Evolutionary conservation across 1,140 invertebrate species (phyloP).

Genomic region (Ostrea denselamellosa): DNA sequence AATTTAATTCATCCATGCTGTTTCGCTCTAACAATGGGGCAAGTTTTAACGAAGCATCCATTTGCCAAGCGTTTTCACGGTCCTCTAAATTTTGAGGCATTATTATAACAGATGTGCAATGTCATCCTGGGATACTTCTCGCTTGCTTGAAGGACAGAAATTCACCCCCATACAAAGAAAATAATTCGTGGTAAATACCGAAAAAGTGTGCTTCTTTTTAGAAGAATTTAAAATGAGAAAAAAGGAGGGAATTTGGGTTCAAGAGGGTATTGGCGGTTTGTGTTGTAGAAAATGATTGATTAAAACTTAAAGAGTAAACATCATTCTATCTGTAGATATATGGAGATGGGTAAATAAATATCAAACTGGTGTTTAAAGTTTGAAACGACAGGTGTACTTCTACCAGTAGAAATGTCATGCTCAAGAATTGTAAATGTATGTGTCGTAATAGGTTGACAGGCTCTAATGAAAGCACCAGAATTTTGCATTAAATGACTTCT

Average conservation of each 20-base stretch:
- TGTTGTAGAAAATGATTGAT: slow-evolving; percentile 8
- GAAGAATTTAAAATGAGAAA: background rate
- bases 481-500: slow-evolving; percentile 1
- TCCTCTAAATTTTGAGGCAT: background rate
- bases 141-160: slow-evolving; percentile 30
- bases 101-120: slow-evolving; percentile 36
- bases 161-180: slow-evolving; percentile 25
- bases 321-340: background rate
- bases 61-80: slow-evolving; percentile 7
- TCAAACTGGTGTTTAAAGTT: background rate
- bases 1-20: slow-evolving; percentile 27
- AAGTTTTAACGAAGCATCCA: slow-evolving; percentile 32
- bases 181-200: slow-evolving; percentile 35
- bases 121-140: slow-evolving; percentile 14
- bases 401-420: background rate
- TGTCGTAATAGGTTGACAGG: background rate
- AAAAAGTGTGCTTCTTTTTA: slow-evolving; percentile 5
- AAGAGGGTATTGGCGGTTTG: slow-evolving; percentile 21
- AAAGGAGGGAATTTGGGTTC: slow-evolving; percentile 7
- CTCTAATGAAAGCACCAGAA: slow-evolving; percentile 2
- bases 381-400: background rate
- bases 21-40: slow-evolving; percentile 24
- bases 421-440: background rate
- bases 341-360: slow-evolving; percentile 2
- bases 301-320: slow-evolving; percentile 5